Base-by-base conservation (phyloP, 1,140 invertebrate genomes). In the Planococcus citri region DNA sequence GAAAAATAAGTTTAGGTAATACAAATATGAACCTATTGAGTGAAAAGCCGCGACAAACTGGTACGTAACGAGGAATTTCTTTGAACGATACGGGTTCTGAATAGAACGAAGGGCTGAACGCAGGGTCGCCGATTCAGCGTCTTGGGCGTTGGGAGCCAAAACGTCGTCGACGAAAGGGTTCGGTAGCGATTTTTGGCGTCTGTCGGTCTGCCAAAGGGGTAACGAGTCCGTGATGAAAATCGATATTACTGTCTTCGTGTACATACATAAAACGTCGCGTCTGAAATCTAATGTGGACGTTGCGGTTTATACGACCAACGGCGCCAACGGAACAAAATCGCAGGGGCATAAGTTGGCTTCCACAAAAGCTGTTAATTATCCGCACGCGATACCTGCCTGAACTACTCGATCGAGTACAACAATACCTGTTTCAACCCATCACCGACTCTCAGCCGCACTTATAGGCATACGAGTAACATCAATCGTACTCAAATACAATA, bases 201-300 rank as follows among this genome's bases (percentile, higher is more conserved):
- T 64, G 60, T 64, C 60, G 60, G 60, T 64, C 60, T 64, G 60
- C 60, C 60, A 64, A 64, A 64, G 60, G 51, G 60, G 21, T 25
- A 64, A 27, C 60, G 10, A 10, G 25, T 27, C 17, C 8, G 17
- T 22, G 60, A 22, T 64, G 60, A 64, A 64, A 64, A 51, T 51
- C 41, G 41, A 51, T 51, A 51, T 51, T 37, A n/a, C 29, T 12
- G 41, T 51, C 41, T 51, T 20, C 41, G 10, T 51, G 29, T n/a
- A n/a, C n/a, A n/a, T n/a, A n/a, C n/a, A n/a, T n/a, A n/a, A n/a
- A n/a, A n/a, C n/a, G n/a, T n/a, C n/a, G n/a, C n/a, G n/a, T n/a
- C 29, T 33, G 29, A 6, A 12, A 33, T n/a, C n/a, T n/a, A 33
- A n/a, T 51, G 41, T 51, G 41, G 41, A 51, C 41, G 41, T 51